These are phyloP conservation scores for Iselma pallidipennis DNA, from an alignment of 2,888 invertebrate species.

Conservation along the genomic window DNA sequence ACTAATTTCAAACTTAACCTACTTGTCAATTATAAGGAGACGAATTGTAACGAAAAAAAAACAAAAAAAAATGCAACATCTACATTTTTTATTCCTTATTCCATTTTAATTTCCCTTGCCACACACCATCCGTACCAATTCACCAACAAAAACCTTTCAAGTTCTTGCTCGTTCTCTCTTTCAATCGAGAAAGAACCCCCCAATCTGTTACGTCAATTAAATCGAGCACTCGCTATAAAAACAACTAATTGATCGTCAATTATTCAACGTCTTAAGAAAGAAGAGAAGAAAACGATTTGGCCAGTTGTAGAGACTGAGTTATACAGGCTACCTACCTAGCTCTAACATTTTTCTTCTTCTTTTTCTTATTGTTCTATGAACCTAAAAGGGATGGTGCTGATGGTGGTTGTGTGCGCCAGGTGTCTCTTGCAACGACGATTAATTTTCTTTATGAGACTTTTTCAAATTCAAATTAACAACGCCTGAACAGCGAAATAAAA, in stretches of 20 bases:
- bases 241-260: constrained; percentile 26
- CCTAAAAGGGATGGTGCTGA: not conserved
- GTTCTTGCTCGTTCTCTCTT: not conserved
- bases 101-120: not conserved
- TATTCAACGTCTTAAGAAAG: constrained; percentile 16
- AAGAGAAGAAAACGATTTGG: not conserved
- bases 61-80: not conserved
- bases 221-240: constrained; percentile 17
- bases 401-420: constrained; percentile 7
- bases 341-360: not conserved
- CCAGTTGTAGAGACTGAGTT: not conserved
- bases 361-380: not conserved
- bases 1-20: too few relatives aligned
- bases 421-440: constrained; percentile 13
- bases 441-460: constrained; percentile 23
- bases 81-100: not conserved
- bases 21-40: not conserved
- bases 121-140: not conserved
- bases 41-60: not conserved
- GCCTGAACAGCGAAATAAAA: not conserved
- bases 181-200: constrained; percentile 6
- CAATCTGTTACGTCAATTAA: constrained; percentile 30
- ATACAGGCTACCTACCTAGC: not conserved
- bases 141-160: not conserved
- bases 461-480: constrained; percentile 17